Evolutionary conservation across 2,797 vertebrate genomes (phyloP).

Genomic region (Amphiprion clarkii): DNA sequence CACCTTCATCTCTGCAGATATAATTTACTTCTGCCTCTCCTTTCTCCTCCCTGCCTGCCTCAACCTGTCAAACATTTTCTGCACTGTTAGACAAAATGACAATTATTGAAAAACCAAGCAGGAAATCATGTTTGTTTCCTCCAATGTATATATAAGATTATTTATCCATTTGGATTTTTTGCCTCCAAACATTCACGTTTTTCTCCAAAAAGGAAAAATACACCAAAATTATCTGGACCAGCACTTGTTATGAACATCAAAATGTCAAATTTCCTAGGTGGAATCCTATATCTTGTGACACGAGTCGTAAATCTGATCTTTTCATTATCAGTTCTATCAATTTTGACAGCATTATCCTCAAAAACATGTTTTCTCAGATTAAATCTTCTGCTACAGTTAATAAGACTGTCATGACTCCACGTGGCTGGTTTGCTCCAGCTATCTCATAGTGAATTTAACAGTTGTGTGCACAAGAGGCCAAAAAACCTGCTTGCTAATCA

Average conservation of each 20-base stretch:
- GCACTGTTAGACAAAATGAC: conserved; percentile 49
- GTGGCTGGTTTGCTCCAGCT: not conserved
- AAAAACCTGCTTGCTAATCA: too few relatives aligned
- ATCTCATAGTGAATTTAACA: not conserved
- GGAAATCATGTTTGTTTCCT: not conserved
- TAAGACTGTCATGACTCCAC: not conserved
- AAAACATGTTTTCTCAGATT: not conserved
- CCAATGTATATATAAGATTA: not conserved
- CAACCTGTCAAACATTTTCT: conserved; percentile 54
- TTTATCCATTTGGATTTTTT: not conserved
- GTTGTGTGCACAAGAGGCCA: too few relatives aligned
- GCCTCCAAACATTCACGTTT: not conserved
- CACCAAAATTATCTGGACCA: too few relatives aligned
- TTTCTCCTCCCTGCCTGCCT: conserved; percentile 51
- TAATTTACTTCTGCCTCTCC: conserved; percentile 54
- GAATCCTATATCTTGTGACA: not conserved
- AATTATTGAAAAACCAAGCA: conserved; percentile 41
- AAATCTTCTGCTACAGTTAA: not conserved
- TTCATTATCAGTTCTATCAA: not conserved
- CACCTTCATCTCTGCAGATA: conserved; percentile 52
- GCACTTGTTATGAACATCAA: too few relatives aligned
- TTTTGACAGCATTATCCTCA: not conserved
- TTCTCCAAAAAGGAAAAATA: too few relatives aligned
- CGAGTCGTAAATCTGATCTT: not conserved
- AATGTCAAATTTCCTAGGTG: not conserved